Percentiles rank a stretch among this genome's conserved stretches.
phyloP scores from a whole-genome alignment of 2,888 invertebrate species.

The Protophormia terraenovae region DNA sequence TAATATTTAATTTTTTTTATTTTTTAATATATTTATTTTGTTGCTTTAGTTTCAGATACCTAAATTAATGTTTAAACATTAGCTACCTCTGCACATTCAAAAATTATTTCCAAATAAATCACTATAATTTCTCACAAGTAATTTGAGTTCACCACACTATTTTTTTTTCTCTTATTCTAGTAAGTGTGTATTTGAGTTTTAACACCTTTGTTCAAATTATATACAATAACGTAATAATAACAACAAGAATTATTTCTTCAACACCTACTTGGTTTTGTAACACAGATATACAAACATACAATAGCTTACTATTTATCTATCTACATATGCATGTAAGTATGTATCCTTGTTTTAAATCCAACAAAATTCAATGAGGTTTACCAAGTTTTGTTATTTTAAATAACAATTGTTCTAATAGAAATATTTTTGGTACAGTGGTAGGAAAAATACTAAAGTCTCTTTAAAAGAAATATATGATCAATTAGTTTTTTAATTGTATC shows the following conservation, averaged over 20 bases:
- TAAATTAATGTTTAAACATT: neutral
- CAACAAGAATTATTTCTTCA: neutral
- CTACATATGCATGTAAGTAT: no score
- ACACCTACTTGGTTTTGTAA: neutral
- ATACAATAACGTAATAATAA: neutral
- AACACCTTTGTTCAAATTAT: neutral
- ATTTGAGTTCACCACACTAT: neutral
- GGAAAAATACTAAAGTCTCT: no score
- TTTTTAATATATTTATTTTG: no score
- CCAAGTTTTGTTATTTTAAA: neutral
- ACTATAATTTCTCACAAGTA: constrained; percentile 1
- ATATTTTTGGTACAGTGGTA: neutral
- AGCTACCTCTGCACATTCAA: neutral
- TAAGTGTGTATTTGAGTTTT: neutral
- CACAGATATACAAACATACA: no score
- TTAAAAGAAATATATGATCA: no score
- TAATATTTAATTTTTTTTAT: neutral
- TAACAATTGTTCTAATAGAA: neutral
- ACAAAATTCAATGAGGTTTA: neutral
- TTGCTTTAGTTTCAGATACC: no score
- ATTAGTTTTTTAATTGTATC: no score
- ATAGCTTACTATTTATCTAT: no score
- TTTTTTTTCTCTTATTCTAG: no score
- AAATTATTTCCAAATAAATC: neutral
- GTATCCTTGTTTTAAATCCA: neutral